A percentile compares a stretch with the other conserved stretches of the same genome.
Conservation (phyloP, 2,888 invertebrate genomes). For the Agrotis clavis region DNA sequence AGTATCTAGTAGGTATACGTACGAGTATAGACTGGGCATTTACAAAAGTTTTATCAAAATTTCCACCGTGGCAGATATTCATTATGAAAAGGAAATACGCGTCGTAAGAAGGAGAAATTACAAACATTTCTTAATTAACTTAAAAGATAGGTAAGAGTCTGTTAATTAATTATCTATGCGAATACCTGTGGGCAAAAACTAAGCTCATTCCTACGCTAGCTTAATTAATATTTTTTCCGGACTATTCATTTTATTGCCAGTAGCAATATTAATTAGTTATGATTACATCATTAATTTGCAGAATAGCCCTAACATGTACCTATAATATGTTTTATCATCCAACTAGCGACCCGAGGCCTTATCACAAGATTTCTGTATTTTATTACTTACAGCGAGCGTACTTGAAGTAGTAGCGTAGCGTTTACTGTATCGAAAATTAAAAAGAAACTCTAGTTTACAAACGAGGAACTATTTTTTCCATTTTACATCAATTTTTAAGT, state of each 20-base stretch:
- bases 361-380: too few species aligned
- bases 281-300: constrained; percentile 2
- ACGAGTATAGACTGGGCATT: too few species aligned
- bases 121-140: constrained; percentile 5
- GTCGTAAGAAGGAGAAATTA: constrained; percentile 1
- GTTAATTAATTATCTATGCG: constrained; percentile 19
- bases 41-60: too few species aligned
- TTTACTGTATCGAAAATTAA: too few species aligned
- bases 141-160: not conserved
- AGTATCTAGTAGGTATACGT: too few species aligned
- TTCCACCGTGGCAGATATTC: not conserved
- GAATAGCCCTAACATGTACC: not conserved
- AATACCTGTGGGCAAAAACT: constrained; percentile 6
- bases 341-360: not conserved
- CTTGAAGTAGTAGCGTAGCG: too few species aligned
- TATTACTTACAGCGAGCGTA: too few species aligned
- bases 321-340: not conserved
- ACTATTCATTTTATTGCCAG: not conserved
- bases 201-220: not conserved
- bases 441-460: too few species aligned
- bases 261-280: constrained; percentile 14
- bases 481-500: too few species aligned
- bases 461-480: too few species aligned
- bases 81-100: not conserved
- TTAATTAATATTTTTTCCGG: constrained; percentile 27